phyloP scores from a whole-genome alignment of 2,797 vertebrate species.

The Falco peregrinus region DNA sequence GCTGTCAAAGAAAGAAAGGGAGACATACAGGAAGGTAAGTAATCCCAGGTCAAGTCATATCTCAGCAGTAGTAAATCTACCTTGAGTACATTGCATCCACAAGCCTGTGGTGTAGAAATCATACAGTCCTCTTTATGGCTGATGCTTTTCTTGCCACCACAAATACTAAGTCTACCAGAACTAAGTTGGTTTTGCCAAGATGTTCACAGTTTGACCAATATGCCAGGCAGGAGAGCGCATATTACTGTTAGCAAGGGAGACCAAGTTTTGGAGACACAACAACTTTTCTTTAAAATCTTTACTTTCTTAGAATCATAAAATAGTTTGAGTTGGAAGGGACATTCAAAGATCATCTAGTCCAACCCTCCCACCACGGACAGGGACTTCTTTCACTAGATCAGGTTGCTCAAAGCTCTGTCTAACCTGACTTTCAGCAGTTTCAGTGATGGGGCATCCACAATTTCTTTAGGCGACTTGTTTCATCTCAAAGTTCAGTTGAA shows the following conservation, averaged over 20 bases:
- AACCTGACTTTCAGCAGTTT: no score
- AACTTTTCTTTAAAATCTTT: background rate
- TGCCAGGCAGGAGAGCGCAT: rapidly evolving
- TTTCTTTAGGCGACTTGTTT: background rate
- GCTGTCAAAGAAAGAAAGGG: background rate
- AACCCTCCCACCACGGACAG: no score
- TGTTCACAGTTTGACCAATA: background rate
- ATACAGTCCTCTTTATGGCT: rapidly evolving
- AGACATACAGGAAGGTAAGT: background rate
- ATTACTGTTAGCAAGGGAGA: rapidly evolving
- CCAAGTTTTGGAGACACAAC: background rate
- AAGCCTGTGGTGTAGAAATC: background rate
- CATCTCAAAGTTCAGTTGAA: background rate
- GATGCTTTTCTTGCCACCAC: background rate
- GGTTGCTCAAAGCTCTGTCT: no score
- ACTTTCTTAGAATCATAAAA: no score
- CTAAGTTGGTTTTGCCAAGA: rapidly evolving
- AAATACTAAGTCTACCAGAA: background rate
- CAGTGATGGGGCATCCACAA: background rate
- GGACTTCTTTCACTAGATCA: no score
- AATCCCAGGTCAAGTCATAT: background rate
- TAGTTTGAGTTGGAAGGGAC: no score
- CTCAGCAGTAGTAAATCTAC: background rate
- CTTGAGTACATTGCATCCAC: background rate
- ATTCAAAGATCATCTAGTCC: no score